Conservation (phyloP, 1,140 invertebrate species). For the Drosophila leontia region DNA sequence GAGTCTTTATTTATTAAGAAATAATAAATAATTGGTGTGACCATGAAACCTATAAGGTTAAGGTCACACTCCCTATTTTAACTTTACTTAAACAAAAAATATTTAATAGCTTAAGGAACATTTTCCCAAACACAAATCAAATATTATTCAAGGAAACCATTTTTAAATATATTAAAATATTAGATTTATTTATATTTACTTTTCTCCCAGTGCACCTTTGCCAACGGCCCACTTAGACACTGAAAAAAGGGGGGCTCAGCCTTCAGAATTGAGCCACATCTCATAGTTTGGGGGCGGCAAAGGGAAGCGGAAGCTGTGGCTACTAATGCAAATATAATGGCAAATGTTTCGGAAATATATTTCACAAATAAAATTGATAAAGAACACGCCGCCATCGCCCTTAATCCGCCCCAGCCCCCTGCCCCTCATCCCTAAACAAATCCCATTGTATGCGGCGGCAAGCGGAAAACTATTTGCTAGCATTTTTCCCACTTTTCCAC, state of each 20-base stretch:
- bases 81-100: background rate
- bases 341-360: conserved; percentile 83
- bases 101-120: background rate
- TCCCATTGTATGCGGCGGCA: conserved; percentile 47
- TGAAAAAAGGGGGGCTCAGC: background rate
- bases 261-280: conserved; percentile 24
- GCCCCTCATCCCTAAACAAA: background rate
- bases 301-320: conserved; percentile 66
- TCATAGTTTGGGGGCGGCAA: conserved; percentile 35
- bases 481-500: conserved; percentile 33
- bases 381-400: conserved; percentile 25
- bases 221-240: conserved; percentile 9
- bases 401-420: conserved; percentile 1
- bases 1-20: too few relatives aligned
- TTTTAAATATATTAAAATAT: background rate
- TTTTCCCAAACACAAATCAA: background rate
- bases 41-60: background rate
- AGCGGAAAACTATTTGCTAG: conserved; percentile 74
- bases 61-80: background rate
- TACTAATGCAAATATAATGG: conserved; percentile 83
- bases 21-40: background rate
- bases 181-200: background rate
- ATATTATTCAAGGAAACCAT: background rate
- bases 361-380: conserved; percentile 83
- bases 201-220: conserved; percentile 11